Conservation (phyloP, 2,797 vertebrate genomes). For the Gymnocypris eckloni region DNA sequence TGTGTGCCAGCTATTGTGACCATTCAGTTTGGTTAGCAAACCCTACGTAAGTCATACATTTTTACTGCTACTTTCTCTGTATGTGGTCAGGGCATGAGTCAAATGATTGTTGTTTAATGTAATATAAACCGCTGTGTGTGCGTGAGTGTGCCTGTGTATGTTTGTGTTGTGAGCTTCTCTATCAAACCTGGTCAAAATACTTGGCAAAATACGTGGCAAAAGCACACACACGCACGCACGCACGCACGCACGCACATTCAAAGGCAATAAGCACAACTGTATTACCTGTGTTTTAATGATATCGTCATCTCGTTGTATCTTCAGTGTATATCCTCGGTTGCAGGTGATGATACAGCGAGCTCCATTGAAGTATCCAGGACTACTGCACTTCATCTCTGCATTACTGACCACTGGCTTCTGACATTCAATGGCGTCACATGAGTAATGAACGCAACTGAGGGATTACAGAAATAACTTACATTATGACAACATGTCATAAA, state of each 20-base stretch:
- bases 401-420: slow-evolving; percentile 87
- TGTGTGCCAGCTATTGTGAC: slow-evolving; percentile 45
- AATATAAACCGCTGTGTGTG: slow-evolving; percentile 40
- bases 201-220: not conserved
- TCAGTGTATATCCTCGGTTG: slow-evolving; percentile 86
- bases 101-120: slow-evolving; percentile 54
- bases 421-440: slow-evolving; percentile 91
- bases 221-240: too few relatives aligned
- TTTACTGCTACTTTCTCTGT: slow-evolving; percentile 56
- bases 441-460: slow-evolving; percentile 92
- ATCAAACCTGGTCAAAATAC: slow-evolving; percentile 16
- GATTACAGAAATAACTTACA: not conserved
- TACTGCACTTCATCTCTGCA: slow-evolving; percentile 85
- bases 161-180: slow-evolving; percentile 27
- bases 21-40: slow-evolving; percentile 50
- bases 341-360: slow-evolving; percentile 92
- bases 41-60: slow-evolving; percentile 51
- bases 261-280: not conserved
- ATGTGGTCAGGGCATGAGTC: slow-evolving; percentile 50
- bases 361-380: slow-evolving; percentile 83
- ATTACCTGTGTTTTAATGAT: slow-evolving; percentile 90
- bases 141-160: slow-evolving; percentile 2
- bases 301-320: slow-evolving; percentile 88
- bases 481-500: not conserved
- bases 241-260: not conserved